phyloP scores from a whole-genome alignment of 2,113 vertebrate genomes.

The Motacilla alba region DNA sequence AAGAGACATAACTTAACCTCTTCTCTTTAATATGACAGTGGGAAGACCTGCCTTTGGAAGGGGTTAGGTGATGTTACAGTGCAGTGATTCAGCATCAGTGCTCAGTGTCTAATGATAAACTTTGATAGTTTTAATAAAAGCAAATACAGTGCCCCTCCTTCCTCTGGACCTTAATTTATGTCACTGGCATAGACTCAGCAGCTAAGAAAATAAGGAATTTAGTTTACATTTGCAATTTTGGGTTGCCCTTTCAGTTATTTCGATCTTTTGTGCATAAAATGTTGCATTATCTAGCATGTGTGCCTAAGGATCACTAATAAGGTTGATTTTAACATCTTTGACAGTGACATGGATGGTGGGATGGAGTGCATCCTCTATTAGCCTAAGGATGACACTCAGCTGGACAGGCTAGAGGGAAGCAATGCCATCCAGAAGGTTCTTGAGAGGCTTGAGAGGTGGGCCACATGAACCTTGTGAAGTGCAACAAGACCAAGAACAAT shows the following conservation, averaged over 20 bases:
- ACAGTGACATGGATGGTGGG: neutral
- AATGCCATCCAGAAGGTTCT: neutral
- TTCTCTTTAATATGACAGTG: neutral
- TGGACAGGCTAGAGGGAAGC: neutral
- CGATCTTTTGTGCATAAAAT: neutral
- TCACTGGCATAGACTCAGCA: neutral
- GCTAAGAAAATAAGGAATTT: neutral
- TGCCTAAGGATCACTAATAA: neutral
- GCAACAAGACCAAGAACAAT: neutral
- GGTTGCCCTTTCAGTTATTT: neutral
- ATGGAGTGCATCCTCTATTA: neutral
- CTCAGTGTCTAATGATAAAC: neutral
- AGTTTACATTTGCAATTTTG: neutral
- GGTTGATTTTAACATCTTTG: neutral
- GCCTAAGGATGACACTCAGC: neutral
- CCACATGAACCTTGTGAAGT: neutral
- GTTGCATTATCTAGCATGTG: fast-evolving
- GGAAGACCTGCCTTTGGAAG: neutral
- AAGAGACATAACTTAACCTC: neutral
- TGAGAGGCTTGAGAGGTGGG: neutral
- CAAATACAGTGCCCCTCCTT: neutral
- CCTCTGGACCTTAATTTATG: neutral
- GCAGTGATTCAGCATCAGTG: neutral
- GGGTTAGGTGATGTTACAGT: neutral
- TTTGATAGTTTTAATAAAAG: neutral